These are phyloP conservation scores for Vannuccia rotundouncinata DNA, from an alignment of 2,888 invertebrate species.

Conservation along the genomic window DNA sequence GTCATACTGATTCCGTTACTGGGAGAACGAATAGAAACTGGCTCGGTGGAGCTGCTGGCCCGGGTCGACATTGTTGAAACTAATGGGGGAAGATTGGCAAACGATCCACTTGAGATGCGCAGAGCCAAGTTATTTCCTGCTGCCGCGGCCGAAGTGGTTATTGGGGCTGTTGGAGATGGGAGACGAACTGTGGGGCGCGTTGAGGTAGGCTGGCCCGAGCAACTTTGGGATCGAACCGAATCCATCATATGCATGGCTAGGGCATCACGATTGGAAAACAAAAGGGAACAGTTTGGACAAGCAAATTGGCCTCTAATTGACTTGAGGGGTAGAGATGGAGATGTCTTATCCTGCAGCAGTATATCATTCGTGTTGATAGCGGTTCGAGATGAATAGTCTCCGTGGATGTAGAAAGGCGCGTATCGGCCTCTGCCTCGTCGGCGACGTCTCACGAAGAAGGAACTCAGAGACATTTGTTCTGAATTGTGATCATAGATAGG, in stretches of 20 bases:
- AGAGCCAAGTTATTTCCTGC: not conserved
- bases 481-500: not conserved
- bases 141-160: constrained; percentile 18
- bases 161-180: constrained; percentile 21
- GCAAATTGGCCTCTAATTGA: constrained; percentile 36
- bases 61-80: not conserved
- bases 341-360: not conserved
- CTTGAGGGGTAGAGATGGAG: not conserved
- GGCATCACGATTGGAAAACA: constrained; percentile 48
- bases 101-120: not conserved
- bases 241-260: constrained; percentile 53
- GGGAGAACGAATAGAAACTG: not conserved
- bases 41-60: not conserved
- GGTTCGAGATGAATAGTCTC: not conserved
- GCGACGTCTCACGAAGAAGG: constrained; percentile 25
- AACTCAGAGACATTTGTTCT: not conserved
- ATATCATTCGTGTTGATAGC: not conserved
- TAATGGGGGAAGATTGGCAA: not conserved
- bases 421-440: constrained; percentile 34
- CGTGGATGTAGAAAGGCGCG: constrained; percentile 24
- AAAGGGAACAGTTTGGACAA: constrained; percentile 50
- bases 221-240: constrained; percentile 36
- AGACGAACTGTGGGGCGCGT: not conserved
- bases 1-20: constrained; percentile 2
- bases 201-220: constrained; percentile 2